Percentiles rank a stretch among this genome's conserved stretches.
Conservation (phyloP, 2,888 invertebrate species). For the Clitarchus hookeri region DNA sequence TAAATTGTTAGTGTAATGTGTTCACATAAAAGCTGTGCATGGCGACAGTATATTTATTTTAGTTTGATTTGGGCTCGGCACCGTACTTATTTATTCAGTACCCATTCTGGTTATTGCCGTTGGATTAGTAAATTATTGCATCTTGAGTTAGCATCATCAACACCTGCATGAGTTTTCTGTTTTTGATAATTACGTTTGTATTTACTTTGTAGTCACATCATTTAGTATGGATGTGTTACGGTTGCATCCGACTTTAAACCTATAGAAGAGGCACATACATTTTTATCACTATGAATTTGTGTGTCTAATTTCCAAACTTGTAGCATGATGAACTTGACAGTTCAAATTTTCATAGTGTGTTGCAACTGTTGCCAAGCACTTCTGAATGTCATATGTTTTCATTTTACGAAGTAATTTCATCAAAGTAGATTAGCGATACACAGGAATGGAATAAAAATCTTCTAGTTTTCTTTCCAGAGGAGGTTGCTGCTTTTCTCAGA, state of each 20-base stretch:
- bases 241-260: background rate
- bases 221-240: too few relatives aligned
- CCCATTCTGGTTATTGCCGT: background rate
- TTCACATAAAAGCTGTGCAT: background rate
- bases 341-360: background rate
- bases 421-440: background rate
- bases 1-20: background rate
- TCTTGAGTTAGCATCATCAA: background rate
- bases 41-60: background rate
- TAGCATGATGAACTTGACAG: background rate
- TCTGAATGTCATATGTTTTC: background rate
- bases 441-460: too few relatives aligned
- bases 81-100: background rate
- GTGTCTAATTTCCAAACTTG: background rate
- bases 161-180: slow-evolving; percentile 5
- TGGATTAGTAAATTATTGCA: background rate
- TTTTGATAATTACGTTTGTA: background rate
- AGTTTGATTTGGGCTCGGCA: background rate
- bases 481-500: background rate
- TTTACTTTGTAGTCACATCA: background rate
- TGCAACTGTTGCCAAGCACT: background rate
- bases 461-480: background rate
- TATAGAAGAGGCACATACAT: background rate
- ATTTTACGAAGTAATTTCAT: background rate
- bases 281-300: background rate